Evolutionary conservation across 2,888 invertebrate species (phyloP).

Genomic region (Trichogramma dendrolimi): DNA sequence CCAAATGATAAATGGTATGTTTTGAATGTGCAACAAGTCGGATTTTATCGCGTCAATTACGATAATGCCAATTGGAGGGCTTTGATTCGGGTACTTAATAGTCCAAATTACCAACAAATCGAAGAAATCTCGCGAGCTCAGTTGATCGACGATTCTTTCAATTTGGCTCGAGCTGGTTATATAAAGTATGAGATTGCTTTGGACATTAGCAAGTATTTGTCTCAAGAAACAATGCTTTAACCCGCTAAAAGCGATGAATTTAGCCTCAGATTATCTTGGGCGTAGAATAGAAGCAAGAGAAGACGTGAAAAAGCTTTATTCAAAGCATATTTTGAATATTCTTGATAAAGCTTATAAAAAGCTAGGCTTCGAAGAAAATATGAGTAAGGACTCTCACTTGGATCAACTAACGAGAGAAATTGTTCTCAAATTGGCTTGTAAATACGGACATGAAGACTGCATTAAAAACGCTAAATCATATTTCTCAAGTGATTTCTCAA

Average conservation of each 20-base stretch:
- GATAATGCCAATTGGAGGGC: slow-evolving; percentile 71
- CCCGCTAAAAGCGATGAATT: slow-evolving; percentile 64
- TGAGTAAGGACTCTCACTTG: slow-evolving; percentile 52
- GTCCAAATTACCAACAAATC: slow-evolving; percentile 56
- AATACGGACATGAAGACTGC: slow-evolving; percentile 57
- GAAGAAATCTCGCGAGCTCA: slow-evolving; percentile 74
- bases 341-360: slow-evolving; percentile 53
- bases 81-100: slow-evolving; percentile 59
- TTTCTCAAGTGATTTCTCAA: background rate
- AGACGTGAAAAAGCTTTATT: slow-evolving; percentile 12
- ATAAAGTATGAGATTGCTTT: slow-evolving; percentile 70
- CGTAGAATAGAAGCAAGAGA: slow-evolving; percentile 29
- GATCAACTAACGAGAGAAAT: slow-evolving; percentile 57
- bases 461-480: slow-evolving; percentile 45
- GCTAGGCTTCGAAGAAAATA: slow-evolving; percentile 51
- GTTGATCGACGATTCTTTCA: slow-evolving; percentile 74
- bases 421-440: slow-evolving; percentile 57
- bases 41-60: slow-evolving; percentile 73
- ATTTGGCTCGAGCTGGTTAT: slow-evolving; percentile 67
- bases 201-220: slow-evolving; percentile 71
- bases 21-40: slow-evolving; percentile 70
- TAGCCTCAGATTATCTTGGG: slow-evolving; percentile 47
- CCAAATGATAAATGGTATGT: slow-evolving; percentile 62
- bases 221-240: slow-evolving; percentile 74
- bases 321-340: slow-evolving; percentile 42